Percentiles rank a stretch among this genome's conserved stretches.
These are phyloP conservation scores for Brassicogethes aeneus DNA, from an alignment of 2,888 invertebrate genomes.

Conservation along the genomic window DNA sequence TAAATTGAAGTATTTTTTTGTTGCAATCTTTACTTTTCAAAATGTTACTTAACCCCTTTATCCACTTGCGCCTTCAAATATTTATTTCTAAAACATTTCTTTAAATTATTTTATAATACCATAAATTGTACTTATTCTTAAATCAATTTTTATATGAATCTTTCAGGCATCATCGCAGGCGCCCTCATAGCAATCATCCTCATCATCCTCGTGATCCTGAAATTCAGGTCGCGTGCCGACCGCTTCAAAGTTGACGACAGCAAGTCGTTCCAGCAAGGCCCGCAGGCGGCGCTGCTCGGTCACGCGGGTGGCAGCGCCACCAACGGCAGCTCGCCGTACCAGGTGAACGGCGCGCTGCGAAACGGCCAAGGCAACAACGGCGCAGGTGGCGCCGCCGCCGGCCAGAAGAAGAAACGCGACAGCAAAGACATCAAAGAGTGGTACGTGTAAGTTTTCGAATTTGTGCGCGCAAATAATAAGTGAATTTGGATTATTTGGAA, in stretches of 20 bases:
- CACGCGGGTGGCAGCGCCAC: constrained; percentile 43
- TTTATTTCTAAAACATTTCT: too few species aligned
- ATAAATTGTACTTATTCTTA: too few species aligned
- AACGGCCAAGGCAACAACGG: constrained; percentile 43
- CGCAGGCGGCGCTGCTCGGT: constrained; percentile 67
- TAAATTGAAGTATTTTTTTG: too few species aligned
- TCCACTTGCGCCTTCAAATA: too few species aligned
- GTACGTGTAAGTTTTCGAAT: constrained; percentile 69
- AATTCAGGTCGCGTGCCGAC: constrained; percentile 78
- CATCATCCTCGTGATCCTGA: constrained; percentile 81
- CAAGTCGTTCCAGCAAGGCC: constrained; percentile 61
- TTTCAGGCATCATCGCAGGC: constrained; percentile 65
- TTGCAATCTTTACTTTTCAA: too few species aligned
- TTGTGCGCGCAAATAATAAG: constrained; percentile 1
- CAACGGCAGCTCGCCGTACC: constrained; percentile 43
- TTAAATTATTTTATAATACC: too few species aligned
- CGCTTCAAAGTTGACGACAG: constrained; percentile 91
- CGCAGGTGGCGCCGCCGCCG: constrained; percentile 11
- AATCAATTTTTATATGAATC: too few species aligned
- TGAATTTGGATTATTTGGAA: too few species aligned
- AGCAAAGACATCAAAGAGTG: constrained; percentile 92
- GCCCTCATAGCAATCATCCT: constrained; percentile 85
- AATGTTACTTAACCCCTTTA: too few species aligned
- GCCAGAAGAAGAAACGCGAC: constrained; percentile 55
- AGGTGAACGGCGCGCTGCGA: constrained; percentile 44